Conservation (phyloP, 2,113 vertebrate species). For the Chionomys nivalis region DNA sequence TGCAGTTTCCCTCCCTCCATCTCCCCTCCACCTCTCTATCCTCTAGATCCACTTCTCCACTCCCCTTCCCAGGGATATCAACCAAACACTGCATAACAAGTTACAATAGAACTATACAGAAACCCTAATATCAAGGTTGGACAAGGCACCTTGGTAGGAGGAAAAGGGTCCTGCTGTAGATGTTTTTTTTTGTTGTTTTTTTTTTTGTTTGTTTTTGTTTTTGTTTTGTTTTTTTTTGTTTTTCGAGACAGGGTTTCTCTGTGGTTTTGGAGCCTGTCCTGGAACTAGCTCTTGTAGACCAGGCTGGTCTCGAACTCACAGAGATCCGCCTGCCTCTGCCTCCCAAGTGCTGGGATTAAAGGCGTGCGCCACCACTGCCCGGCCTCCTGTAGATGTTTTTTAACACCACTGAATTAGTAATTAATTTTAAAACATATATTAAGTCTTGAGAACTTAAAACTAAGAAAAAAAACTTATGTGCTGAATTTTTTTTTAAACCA, state of each 20-base stretch:
- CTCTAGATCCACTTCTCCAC: not conserved
- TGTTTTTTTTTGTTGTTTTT: too few species aligned
- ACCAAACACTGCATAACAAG: not conserved
- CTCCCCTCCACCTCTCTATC: not conserved
- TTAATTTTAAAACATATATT: constrained; percentile 44
- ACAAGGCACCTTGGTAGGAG: not conserved
- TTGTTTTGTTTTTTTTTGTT: too few species aligned
- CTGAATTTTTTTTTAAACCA: not conserved
- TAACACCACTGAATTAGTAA: constrained; percentile 10
- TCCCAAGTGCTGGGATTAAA: too few species aligned
- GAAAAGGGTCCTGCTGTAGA: not conserved
- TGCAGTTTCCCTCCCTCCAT: not conserved
- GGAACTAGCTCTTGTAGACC: too few species aligned
- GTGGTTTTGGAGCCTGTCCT: too few species aligned
- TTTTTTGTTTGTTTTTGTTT: too few species aligned
- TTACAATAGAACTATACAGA: not conserved
- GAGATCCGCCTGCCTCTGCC: too few species aligned
- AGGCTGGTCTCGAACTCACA: too few species aligned
- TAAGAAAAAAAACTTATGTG: constrained; percentile 29
- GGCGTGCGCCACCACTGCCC: too few species aligned
- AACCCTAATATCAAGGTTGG: not conserved
- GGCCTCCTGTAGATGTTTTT: not conserved
- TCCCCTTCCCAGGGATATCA: not conserved
- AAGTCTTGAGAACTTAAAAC: constrained; percentile 42
- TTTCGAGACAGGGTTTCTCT: too few species aligned